Conservation (phyloP, 2,113 vertebrate genomes). For the Oncorhynchus keta region DNA sequence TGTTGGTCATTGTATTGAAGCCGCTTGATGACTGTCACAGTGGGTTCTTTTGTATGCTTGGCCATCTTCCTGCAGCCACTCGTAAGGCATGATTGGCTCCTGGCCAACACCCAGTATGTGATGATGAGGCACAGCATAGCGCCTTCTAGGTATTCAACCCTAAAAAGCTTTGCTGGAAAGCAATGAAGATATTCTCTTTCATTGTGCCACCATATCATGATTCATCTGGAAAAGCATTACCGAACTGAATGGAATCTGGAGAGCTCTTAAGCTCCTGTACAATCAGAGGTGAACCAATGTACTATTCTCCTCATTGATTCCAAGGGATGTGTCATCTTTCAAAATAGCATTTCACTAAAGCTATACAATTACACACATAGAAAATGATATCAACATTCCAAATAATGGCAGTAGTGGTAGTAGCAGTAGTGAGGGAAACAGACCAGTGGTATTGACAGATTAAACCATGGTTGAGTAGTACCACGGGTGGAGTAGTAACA, state of each 20-base stretch:
- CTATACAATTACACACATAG: too few species aligned
- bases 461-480: too few species aligned
- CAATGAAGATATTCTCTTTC: conserved; percentile 57
- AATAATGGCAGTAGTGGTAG: too few species aligned
- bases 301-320: neutral
- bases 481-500: neutral
- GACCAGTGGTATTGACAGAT: too few species aligned
- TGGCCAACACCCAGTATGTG: conserved; percentile 52
- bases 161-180: conserved; percentile 67
- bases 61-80: conserved; percentile 47
- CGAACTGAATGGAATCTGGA: conserved; percentile 48
- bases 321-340: too few species aligned
- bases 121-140: conserved; percentile 20
- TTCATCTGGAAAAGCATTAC: conserved; percentile 52
- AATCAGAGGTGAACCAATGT: conserved; percentile 42
- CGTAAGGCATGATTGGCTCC: conserved; percentile 41
- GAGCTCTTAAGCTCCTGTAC: conserved; percentile 13
- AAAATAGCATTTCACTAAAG: too few species aligned
- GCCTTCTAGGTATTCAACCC: conserved; percentile 59
- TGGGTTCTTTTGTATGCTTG: conserved; percentile 50
- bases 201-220: conserved; percentile 60
- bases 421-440: too few species aligned
- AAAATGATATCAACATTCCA: too few species aligned
- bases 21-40: conserved; percentile 8
- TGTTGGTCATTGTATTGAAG: neutral